Conservation (phyloP, 2,888 invertebrate genomes). For the Dromius quadrimaculatus region DNA sequence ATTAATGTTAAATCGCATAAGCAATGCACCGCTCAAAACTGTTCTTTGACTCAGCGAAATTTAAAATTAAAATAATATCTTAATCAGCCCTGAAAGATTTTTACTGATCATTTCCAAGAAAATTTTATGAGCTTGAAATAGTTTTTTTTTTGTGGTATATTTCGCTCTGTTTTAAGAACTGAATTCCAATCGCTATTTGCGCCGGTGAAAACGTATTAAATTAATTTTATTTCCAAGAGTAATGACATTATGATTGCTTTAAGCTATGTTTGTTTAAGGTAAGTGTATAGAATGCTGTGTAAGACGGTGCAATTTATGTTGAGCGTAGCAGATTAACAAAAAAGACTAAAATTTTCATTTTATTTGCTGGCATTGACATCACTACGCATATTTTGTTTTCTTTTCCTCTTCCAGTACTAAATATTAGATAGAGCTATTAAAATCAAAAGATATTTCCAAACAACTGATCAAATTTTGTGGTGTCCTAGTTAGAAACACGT, state of each 20-base stretch:
- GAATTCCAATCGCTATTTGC: slow-evolving; percentile 6
- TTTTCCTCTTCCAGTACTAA: slow-evolving; percentile 5
- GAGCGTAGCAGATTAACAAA: slow-evolving; percentile 29
- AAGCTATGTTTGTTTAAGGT: slow-evolving; percentile 23
- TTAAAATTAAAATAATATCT: neutral
- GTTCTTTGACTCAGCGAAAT: slow-evolving; percentile 10
- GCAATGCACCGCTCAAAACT: slow-evolving; percentile 17
- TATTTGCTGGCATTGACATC: slow-evolving; percentile 28
- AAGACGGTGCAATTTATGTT: slow-evolving; percentile 31
- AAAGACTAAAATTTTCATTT: slow-evolving; percentile 25
- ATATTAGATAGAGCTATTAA: neutral
- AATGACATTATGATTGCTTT: slow-evolving; percentile 24
- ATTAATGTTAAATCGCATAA: slow-evolving; percentile 32
- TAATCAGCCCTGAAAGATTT: no score
- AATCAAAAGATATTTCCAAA: neutral
- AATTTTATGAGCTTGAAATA: neutral
- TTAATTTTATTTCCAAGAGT: slow-evolving; percentile 23
- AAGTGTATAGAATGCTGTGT: slow-evolving; percentile 31
- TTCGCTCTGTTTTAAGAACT: slow-evolving; percentile 16
- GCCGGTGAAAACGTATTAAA: slow-evolving; percentile 15
- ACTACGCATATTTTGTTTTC: no score
- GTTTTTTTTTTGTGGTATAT: neutral
- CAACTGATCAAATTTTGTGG: slow-evolving; percentile 17
- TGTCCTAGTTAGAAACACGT: slow-evolving; percentile 32
- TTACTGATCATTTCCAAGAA: neutral